Conservation (phyloP, 1,140 invertebrate genomes). For the Frieseomelitta varia region DNA sequence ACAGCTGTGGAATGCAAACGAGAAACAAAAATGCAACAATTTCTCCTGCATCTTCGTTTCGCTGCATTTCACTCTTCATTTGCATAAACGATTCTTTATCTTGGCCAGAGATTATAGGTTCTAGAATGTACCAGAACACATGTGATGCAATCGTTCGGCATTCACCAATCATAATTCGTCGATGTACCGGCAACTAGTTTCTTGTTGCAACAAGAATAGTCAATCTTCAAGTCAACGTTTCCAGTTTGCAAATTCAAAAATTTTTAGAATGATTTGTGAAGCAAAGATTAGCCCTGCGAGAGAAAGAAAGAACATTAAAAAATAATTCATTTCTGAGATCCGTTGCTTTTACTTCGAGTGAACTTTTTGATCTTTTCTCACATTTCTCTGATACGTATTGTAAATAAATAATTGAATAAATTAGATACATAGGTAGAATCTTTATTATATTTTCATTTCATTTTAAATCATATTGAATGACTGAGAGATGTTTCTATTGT, state of each 20-base stretch:
- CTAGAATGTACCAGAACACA: constrained; percentile 53
- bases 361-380: not conserved
- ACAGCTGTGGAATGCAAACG: not conserved
- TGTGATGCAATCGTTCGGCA: constrained; percentile 47
- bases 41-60: not conserved
- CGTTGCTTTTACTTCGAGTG: no score
- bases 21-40: not conserved
- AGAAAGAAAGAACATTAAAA: no score
- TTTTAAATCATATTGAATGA: not conserved
- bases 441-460: not conserved
- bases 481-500: not conserved
- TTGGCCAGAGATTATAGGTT: not conserved
- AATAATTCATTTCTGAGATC: no score
- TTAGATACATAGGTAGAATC: not conserved
- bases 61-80: not conserved
- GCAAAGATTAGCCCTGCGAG: no score
- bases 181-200: not conserved
- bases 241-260: not conserved
- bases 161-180: constrained; percentile 18
- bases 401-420: not conserved
- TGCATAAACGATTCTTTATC: not conserved
- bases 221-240: not conserved
- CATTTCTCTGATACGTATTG: not conserved
- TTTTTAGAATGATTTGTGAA: not conserved
- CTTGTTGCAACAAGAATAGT: not conserved